phyloP scores from a whole-genome alignment of 37 sponge, comb jelly and placozoan species.

The Agelas oroides region DNA sequence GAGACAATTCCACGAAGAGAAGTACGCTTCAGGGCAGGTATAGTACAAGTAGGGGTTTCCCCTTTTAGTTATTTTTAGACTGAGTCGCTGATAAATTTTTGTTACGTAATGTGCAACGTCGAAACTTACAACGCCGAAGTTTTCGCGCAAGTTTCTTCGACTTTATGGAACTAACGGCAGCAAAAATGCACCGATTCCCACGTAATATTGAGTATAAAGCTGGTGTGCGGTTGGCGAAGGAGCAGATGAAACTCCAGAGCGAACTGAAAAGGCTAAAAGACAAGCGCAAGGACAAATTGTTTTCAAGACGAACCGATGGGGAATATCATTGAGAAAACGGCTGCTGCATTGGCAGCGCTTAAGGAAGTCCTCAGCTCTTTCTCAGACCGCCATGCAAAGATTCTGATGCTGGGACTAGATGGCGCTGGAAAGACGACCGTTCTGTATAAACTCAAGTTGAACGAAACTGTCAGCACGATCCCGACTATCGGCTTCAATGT shows the following conservation, averaged over 20 bases:
- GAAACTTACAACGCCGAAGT: neutral
- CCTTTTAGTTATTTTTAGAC: neutral
- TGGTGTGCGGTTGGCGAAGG: neutral
- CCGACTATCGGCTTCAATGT: slow-evolving; percentile 98
- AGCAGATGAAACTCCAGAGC: neutral
- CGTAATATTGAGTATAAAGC: neutral
- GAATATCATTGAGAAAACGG: neutral
- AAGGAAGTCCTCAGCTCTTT: neutral
- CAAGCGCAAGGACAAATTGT: no score
- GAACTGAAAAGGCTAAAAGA: no score
- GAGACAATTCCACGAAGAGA: slow-evolving; percentile 75
- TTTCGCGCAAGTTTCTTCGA: neutral
- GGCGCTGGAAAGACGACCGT: slow-evolving; percentile 95
- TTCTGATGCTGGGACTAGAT: slow-evolving; percentile 93
- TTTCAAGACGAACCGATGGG: neutral
- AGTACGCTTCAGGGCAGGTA: slow-evolving; percentile 6
- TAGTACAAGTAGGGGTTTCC: neutral
- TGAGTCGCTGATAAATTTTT: neutral
- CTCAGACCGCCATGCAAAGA: slow-evolving; percentile 48
- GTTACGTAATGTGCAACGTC: neutral
- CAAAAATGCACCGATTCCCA: neutral
- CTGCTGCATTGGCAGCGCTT: neutral
- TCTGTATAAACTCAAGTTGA: slow-evolving; percentile 93
- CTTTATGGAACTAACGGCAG: neutral
- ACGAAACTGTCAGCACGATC: slow-evolving; percentile 80